Base-by-base conservation (phyloP, 53 echinoderm and acorn worm species). In the Echinarachnius parma region DNA sequence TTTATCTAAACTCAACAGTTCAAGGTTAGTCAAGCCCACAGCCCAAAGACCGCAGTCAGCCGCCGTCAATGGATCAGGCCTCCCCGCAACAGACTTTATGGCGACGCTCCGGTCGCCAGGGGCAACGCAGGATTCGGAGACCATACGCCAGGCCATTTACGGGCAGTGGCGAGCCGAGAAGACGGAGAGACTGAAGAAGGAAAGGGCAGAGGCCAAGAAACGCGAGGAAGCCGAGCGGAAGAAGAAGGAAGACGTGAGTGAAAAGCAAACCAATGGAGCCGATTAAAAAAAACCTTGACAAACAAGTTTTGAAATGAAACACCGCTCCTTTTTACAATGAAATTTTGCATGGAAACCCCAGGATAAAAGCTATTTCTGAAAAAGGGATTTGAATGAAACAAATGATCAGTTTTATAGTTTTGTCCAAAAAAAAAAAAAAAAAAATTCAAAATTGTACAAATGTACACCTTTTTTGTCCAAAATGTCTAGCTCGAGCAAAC, bases 71-170 rank as follows among this genome's bases (percentile, higher is more conserved):
- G 75, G 69, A 44, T 77, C 80, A 20, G 81, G 83, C 64, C 61
- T 84, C 36, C 86, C 65, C 77, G 68, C 84, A 35, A 28, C 52
- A 0, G 61, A 46, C 16, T 7, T 61, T 20, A 55, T 72, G 57
- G 55, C 74, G 5, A 34, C 54, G 1, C 44, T 72, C 37, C 31
- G 15, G 14, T 15, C 28, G 15, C 34, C 54, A 1, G 74, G 74
- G 26, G 77, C 48, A 2, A 7, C 61, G 33, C 56, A 67, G 23
- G 98, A 98, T 61, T 91, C 98, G 19, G 62, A 66, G 29, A 82
- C 91, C 42, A 91, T 98, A 21, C 68, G 91, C 1, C 61, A 88
- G 57, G 91, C 86, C 60, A 98, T 98, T 77, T 98, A 88, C 28
- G 91, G 82, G 23, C 87, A 88, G 4, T 76, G 77, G 77, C 11